Base-by-base conservation (phyloP, 2,113 vertebrate genomes). In the Eublepharis macularius region DNA sequence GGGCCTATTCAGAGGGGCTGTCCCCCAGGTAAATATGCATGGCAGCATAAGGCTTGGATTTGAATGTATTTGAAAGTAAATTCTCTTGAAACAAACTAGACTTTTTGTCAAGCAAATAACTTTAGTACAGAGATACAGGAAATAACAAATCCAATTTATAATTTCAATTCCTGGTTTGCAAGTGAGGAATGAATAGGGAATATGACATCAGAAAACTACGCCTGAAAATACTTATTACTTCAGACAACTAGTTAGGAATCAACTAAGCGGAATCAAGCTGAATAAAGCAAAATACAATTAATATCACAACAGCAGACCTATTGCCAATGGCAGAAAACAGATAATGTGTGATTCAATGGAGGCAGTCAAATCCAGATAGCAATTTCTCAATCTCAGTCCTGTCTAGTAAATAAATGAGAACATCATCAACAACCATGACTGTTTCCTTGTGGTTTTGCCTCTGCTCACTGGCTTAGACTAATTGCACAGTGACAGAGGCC, bases 361-460 rank as follows among this genome's bases (percentile, higher is more conserved):
- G 14, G 70, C 70, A 89, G 39, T n/a, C 2, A 43, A 85, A 85
- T 60, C 26, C 73, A 75, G 36, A 74, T 85, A 19, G 16, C 77
- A 8, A 41, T 88, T 24, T 88, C 47, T 74, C 21, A 60, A 39
- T 82, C n/a, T 74, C 13, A 69, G 76, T 63, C 80, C 8, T 51
- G 39, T 74, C 32, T 77, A 51, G 36, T 77, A 83, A 86, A 80
- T 69, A 65, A 49, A 66, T 70, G 26, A 24, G 1, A 41, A 49
- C 69, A 17, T 45, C 32, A n/a, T 76, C 69, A 84, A 63, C 69
- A 36, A 77, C 17, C 9, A 49, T 16, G 51, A 34, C 63, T 72
- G 2, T 21, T 88, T 63, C 1, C 6, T 75, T 86, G 66, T 87
- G 75, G 34, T 41, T 80, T 90, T 70, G 13, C 75, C 80, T 39